Evolutionary conservation across 35 echinoderm and acorn worm genomes (phyloP).

Genomic region (Apostichopus californicus): DNA sequence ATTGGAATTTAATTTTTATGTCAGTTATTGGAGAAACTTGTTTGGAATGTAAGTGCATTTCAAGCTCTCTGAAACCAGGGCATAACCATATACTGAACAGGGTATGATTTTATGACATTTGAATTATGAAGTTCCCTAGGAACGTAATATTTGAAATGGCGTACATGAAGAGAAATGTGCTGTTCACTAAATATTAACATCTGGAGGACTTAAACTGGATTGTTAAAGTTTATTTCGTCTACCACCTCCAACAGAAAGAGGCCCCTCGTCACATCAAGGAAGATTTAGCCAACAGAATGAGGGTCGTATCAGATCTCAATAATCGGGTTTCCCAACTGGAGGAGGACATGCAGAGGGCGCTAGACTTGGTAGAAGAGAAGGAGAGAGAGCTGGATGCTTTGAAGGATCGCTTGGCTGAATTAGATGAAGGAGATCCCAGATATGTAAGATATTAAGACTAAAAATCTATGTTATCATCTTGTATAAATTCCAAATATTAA

Average conservation of each 20-base stretch:
- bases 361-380: constrained; percentile 80
- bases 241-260: constrained; percentile 32
- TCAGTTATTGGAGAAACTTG: too few relatives aligned
- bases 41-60: too few relatives aligned
- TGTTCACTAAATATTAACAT: too few relatives aligned
- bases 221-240: not conserved
- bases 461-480: not conserved
- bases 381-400: constrained; percentile 79
- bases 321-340: constrained; percentile 70
- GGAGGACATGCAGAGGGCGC: constrained; percentile 73
- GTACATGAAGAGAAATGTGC: too few relatives aligned
- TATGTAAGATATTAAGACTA: constrained; percentile 72
- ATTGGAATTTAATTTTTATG: too few relatives aligned
- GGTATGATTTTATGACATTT: too few relatives aligned
- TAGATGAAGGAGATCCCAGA: constrained; percentile 76
- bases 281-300: constrained; percentile 59
- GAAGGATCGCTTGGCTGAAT: constrained; percentile 49
- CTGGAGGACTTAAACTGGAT: too few relatives aligned
- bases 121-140: too few relatives aligned
- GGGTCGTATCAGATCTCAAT: constrained; percentile 69
- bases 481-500: too few relatives aligned
- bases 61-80: too few relatives aligned
- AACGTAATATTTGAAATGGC: too few relatives aligned
- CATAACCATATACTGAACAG: too few relatives aligned
- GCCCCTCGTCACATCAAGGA: constrained; percentile 54